phyloP scores from a whole-genome alignment of 2,888 invertebrate genomes.

The Nasonovia ribisnigri region DNA sequence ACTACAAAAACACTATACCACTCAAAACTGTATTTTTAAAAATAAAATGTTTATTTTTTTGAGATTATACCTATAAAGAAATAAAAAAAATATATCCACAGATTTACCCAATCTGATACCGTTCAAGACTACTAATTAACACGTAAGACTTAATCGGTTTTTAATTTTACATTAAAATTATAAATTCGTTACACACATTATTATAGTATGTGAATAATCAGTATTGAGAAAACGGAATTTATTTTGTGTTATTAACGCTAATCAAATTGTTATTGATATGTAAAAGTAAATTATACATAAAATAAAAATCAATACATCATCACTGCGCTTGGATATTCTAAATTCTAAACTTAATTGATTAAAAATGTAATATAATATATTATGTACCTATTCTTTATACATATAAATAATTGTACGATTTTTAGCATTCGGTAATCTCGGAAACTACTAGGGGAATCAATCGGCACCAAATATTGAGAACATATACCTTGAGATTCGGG shows the following conservation, averaged over 20 bases:
- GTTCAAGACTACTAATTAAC: not conserved
- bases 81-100: not conserved
- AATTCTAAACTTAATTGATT: not conserved
- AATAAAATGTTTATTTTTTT: not conserved
- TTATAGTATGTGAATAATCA: not conserved
- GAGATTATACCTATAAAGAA: not conserved
- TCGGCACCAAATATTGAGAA: no score
- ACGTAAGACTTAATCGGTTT: not conserved
- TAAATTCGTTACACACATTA: not conserved
- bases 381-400: no score
- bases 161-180: not conserved
- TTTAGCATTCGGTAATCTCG: no score
- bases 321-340: not conserved
- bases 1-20: not conserved
- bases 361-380: not conserved
- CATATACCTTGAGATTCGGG: no score
- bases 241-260: not conserved
- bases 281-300: not conserved
- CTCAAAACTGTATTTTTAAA: not conserved
- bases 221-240: not conserved
- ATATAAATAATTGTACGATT: no score
- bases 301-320: not conserved
- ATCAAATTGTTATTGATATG: not conserved
- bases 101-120: not conserved
- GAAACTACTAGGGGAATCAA: no score